Evolutionary conservation across 2,113 vertebrate genomes (phyloP).

Genomic region (Nothoprocta perdicaria): DNA sequence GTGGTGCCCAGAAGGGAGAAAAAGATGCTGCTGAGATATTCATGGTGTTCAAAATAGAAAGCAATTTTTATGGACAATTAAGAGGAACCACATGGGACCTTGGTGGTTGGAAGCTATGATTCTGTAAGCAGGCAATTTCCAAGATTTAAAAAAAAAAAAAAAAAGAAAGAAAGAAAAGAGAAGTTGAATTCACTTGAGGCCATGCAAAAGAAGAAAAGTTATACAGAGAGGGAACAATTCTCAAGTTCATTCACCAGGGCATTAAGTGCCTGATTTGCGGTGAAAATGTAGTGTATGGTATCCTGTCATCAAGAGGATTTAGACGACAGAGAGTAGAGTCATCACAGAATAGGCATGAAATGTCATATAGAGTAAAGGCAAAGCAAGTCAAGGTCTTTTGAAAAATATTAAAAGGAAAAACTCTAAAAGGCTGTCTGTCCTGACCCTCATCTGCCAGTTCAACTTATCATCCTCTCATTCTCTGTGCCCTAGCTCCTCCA

Average conservation of each 20-base stretch:
- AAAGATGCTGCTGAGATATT: slow-evolving; percentile 63
- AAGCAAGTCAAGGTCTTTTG: neutral
- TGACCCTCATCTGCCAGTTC: neutral
- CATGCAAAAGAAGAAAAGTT: slow-evolving; percentile 42
- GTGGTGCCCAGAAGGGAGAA: slow-evolving; percentile 75
- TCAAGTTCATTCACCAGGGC: slow-evolving; percentile 40
- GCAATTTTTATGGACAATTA: slow-evolving; percentile 82
- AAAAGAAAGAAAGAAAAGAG: neutral
- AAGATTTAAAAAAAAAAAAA: slow-evolving; percentile 40
- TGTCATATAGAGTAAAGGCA: neutral
- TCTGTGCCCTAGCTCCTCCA: neutral
- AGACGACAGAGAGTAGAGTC: neutral
- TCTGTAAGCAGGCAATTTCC: slow-evolving; percentile 65
- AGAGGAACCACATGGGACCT: slow-evolving; percentile 70
- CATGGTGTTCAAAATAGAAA: slow-evolving; percentile 79
- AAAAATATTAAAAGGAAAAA: neutral
- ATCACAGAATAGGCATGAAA: neutral
- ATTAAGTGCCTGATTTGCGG: slow-evolving; percentile 30
- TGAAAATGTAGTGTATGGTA: neutral
- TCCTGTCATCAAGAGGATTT: slow-evolving; percentile 1
- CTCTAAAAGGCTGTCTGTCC: neutral
- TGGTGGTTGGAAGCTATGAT: slow-evolving; percentile 64
- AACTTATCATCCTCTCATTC: neutral
- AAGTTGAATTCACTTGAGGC: slow-evolving; percentile 51
- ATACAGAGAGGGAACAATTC: slow-evolving; percentile 53